These are phyloP conservation scores for Trididemnum clinides DNA, from an alignment of 23 tunicate genomes.

Conservation along the genomic window DNA sequence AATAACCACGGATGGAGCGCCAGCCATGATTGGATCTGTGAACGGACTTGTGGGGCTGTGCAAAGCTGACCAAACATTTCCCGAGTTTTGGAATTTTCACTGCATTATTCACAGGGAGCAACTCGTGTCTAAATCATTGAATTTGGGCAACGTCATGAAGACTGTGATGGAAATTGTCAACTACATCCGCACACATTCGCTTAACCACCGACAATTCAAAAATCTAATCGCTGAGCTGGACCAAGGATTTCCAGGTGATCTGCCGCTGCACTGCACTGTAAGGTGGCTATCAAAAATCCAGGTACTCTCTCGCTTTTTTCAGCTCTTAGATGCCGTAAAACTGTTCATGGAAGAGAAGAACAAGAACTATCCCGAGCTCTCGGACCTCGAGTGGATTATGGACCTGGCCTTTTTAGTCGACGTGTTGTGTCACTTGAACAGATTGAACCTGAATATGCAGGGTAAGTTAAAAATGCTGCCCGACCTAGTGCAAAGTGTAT, in stretches of 20 bases:
- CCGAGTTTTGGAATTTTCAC: conserved; percentile 54
- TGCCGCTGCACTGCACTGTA: conserved; percentile 53
- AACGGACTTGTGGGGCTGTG: conserved; percentile 54
- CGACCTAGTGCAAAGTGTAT: conserved; percentile 57
- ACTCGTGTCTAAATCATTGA: conserved; percentile 48
- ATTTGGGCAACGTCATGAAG: conserved; percentile 52
- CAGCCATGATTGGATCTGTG: conserved; percentile 41
- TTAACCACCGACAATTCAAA: conserved; percentile 55
- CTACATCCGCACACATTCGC: conserved; percentile 64
- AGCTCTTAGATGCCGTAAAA: conserved; percentile 49
- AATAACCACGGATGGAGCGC: conserved; percentile 38
- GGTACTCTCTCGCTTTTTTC: conserved; percentile 52
- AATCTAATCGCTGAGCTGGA: conserved; percentile 57
- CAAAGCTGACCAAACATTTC: conserved; percentile 54
- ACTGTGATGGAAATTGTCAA: conserved; percentile 54
- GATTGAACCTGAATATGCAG: conserved; percentile 66
- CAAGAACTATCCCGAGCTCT: conserved; percentile 49
- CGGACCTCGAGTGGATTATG: conserved; percentile 60
- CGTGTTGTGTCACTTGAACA: conserved; percentile 48
- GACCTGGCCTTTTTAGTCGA: conserved; percentile 54
- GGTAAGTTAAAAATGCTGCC: conserved; percentile 50
- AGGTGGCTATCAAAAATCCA: conserved; percentile 43
- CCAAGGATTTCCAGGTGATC: conserved; percentile 59
- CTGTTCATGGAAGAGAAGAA: conserved; percentile 59
- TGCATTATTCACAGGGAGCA: conserved; percentile 52